Evolutionary conservation across 2,797 vertebrate genomes (phyloP), one percentile per base, ranked within the genome.

Genomic region (Sebastes flavidus): DNA sequence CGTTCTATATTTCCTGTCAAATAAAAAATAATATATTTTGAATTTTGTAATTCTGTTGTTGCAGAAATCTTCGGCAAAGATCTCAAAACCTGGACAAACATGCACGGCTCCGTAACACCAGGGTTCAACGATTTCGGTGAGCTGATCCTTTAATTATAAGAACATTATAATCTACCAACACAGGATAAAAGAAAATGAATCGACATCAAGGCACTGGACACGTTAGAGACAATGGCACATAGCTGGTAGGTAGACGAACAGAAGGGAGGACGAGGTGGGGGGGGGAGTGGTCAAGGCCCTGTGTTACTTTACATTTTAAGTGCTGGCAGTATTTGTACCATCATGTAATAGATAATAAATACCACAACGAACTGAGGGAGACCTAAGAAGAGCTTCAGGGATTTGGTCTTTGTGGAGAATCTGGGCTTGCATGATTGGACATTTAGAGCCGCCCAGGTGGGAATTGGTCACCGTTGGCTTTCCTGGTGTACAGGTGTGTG

Each of bases 131-230:
- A 18, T 55, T 65, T 29, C 58, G 18, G 54, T 82, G 80, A 87
- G 70, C 74, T 74, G 72, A 72, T 70, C 59, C 69, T 87, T 78
- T 75, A 76, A 62, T 70, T 6, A 4, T 12, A n/a, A 66, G 13
- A 32, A 16, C 27, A 77, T 72, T 18, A 71, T 11, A 58, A 72
- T 70, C 22, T 59, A 52, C 30, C 6, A 34, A 79, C 49, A 74
- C 49, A 66, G 58, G 76, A 89, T 38, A 38, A 38, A 38, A 38
- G 36, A 38, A 38, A 80, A 63, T 61, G 9, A 88, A 69, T 65
- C 6, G 30, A 87, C 88, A 87, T 85, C 94, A 96, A 96, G 96
- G 96, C 96, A 96, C 96, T 95, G 92, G 94, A 94, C 94, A 94
- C 72, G 34, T 86, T 88, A 54, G 65, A 89, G 88, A 94, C 84